Base-by-base conservation (phyloP, 2,113 vertebrate species). In the Sapayoa aenigma region DNA sequence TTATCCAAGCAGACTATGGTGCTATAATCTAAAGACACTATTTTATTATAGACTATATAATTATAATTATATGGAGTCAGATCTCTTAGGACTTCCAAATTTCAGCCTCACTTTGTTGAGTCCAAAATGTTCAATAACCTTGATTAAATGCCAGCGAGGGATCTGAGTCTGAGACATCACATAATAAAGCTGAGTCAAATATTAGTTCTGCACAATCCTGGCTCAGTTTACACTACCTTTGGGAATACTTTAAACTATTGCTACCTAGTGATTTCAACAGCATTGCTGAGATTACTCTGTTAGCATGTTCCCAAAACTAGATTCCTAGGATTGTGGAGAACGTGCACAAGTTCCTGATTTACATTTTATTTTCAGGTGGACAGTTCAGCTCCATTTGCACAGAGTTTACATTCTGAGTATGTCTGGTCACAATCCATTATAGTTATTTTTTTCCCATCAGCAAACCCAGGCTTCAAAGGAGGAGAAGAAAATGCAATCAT, bases 181-280 rank as follows among this genome's bases (percentile, higher is more conserved):
- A 81, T 84, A 92, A 89, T 91, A 90, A 92, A 94, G 59, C 76
- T 84, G 90, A 95, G 68, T 92, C 93, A 96, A 89, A 96, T 86
- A 94, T 94, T 91, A 92, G 73, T 81, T 95, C 72, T 92, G 56
- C 10, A 12, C 71, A 84, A 68, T 52, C 77, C 53, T 80, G 37
- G 53, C 49, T 88, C 63, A 80, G 47, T 94, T 88, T 92, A 71
- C 23, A 74, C 28, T 20, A 77, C 95, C 58, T 83, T 83, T 92
- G 90, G 75, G 90, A 95, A 67, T 79, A 49, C 5, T 91, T 72
- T 87, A 78, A 86, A 58, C 68, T 71, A 33, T 88, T 74, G 62
- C 46, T 87, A n/a, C 9, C 14, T 23, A 47, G 30, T 74, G 60
- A 68, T 90, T 84, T 42, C 49, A 21, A 27, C 23, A 49, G 5